Evolutionary conservation across 64 coral and sea anemone species (phyloP), one percentile per base, ranked within the genome.

Genomic region (Astreopora myriophthalma): DNA sequence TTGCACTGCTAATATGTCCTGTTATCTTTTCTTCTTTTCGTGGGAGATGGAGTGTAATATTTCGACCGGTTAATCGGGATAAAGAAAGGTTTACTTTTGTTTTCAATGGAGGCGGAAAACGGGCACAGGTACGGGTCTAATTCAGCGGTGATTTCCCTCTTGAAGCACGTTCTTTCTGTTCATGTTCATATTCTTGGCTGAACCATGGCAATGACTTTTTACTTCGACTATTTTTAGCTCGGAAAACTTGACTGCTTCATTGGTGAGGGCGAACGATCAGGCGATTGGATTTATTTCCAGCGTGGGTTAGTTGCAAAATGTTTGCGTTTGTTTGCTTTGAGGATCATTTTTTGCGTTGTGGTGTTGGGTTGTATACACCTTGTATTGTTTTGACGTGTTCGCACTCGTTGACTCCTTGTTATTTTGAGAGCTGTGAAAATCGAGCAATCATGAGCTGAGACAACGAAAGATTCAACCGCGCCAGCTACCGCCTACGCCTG

Each of bases 21-120:
- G 14, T n/a, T 83, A 63, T 81, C 78, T 81, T 38, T 25, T 17
- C 8, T 11, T n/a, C 16, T 9, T 23, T 83, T 64, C 30, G 7
- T 20, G 10, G 3, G 51, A 37, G 4, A 83, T 63, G 55, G 25
- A 23, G 32, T n/a, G 32, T 34, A 83, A 83, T 38, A 65, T 34
- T 35, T 83, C 22, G 58, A 34, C 52, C 48, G 30, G 57, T 62
- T 36, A 34, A 65, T 10, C 55, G 30, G 13, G 57, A 20, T 5
- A 3, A 64, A 8, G 22, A 63, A 1, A n/a, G 22, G 2, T 26
- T 37, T 19, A 24, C 32, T 64, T 39, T 25, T 7, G 58, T 4
- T 64, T 22, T 20, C 61, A 83, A 83, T 83, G 79, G 79, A 83
- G 20, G 1, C 57, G 32, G 55, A 58, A 83, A 83, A 83, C 57